phyloP scores from a whole-genome alignment of 23 tunicate species.

The Styela clava region DNA sequence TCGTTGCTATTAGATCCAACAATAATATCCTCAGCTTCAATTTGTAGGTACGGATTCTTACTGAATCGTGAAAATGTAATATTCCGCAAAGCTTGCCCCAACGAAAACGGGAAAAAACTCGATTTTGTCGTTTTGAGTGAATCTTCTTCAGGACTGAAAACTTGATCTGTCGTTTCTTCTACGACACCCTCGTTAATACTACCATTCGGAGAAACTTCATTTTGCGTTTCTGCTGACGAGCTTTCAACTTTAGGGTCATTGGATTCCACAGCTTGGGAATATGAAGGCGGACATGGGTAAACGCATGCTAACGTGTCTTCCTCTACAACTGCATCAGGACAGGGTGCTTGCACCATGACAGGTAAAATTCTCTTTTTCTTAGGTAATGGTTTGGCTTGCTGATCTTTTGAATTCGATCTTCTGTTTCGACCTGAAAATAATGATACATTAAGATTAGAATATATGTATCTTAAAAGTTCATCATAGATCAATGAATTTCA shows the following conservation, averaged over 20 bases:
- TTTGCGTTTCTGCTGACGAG: neutral
- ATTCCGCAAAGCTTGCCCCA: neutral
- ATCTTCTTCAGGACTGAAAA: neutral
- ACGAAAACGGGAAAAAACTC: neutral
- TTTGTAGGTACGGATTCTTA: conserved; percentile 17
- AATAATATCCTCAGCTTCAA: neutral
- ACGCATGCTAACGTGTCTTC: conserved; percentile 66
- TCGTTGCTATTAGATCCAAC: neutral
- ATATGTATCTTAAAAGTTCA: no score
- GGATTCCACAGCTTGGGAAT: conserved; percentile 21
- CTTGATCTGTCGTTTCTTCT: neutral
- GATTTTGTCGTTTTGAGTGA: neutral
- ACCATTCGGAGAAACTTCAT: neutral
- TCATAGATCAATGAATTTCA: no score
- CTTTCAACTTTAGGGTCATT: neutral
- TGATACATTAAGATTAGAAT: no score
- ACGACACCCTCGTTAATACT: neutral
- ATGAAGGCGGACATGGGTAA: conserved; percentile 82
- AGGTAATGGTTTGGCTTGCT: conserved; percentile 72
- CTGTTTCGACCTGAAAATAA: conserved; percentile 32
- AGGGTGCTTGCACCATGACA: conserved; percentile 77
- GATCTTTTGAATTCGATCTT: conserved; percentile 26
- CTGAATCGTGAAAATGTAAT: neutral
- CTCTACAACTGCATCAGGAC: conserved; percentile 41
- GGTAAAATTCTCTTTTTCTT: conserved; percentile 60